These are phyloP conservation scores for Hesperia comma DNA, from an alignment of 2,888 invertebrate genomes.

Conservation along the genomic window DNA sequence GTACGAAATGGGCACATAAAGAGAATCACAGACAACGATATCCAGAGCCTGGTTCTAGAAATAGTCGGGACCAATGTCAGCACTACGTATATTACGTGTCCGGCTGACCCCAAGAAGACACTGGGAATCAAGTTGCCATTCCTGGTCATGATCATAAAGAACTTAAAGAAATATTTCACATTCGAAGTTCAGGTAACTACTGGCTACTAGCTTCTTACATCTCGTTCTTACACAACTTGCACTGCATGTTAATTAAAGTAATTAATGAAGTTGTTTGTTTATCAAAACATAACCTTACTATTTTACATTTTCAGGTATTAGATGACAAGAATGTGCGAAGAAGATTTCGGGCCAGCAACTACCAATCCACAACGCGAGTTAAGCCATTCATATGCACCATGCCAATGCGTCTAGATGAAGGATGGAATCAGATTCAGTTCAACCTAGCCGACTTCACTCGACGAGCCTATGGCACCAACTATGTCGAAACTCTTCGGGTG, in stretches of 20 bases:
- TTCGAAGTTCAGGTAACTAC: constrained; percentile 95
- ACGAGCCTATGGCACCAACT: constrained; percentile 97
- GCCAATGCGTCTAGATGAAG: constrained; percentile 97
- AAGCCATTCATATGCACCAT: constrained; percentile 99
- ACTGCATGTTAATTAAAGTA: too few species aligned
- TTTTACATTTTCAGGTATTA: constrained; percentile 87
- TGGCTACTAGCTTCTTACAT: neutral
- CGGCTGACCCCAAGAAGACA: constrained; percentile 94
- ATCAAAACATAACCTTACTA: constrained; percentile 16
- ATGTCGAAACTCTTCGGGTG: constrained; percentile 94
- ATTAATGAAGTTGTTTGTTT: neutral
- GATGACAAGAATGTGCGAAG: constrained; percentile 97
- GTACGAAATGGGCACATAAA: constrained; percentile 97
- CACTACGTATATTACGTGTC: constrained; percentile 96
- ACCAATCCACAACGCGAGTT: constrained; percentile 96
- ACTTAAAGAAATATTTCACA: constrained; percentile 96
- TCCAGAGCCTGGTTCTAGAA: constrained; percentile 96
- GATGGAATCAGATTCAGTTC: constrained; percentile 98
- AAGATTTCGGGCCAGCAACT: constrained; percentile 95
- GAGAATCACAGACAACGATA: constrained; percentile 96
- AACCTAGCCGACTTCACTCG: constrained; percentile 97
- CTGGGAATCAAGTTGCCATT: constrained; percentile 96
- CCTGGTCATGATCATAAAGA: constrained; percentile 97
- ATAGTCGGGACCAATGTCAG: constrained; percentile 97
- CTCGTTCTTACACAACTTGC: neutral